Conservation (phyloP, 2,113 vertebrate genomes). For the Megaptera novaeangliae region DNA sequence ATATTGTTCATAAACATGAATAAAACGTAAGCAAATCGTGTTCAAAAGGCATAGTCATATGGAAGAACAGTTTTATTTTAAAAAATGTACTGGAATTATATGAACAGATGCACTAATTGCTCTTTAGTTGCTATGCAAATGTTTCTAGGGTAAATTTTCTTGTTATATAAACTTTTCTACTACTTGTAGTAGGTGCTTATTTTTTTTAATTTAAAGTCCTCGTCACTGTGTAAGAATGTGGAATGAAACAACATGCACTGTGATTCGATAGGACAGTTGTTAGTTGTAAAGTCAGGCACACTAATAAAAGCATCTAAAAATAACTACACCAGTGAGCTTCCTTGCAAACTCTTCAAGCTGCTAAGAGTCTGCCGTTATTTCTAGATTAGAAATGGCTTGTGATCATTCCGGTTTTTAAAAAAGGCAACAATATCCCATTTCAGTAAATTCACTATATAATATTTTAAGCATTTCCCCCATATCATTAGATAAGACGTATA, state of each 20-base stretch:
- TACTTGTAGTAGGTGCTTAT: not conserved
- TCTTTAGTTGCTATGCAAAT: not conserved
- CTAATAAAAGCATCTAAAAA: constrained; percentile 42
- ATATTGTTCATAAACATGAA: not conserved
- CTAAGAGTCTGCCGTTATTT: not conserved
- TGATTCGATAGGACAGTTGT: constrained; percentile 25
- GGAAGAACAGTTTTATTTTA: not conserved
- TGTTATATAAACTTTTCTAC: not conserved
- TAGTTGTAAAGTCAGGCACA: constrained; percentile 44
- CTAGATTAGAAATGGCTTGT: not conserved
- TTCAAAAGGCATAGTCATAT: constrained; percentile 22
- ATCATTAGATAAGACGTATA: not conserved
- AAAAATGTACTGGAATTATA: not conserved
- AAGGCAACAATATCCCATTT: not conserved
- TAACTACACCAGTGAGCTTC: not conserved
- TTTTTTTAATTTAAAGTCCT: not conserved
- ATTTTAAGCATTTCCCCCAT: not conserved
- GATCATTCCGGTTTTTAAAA: not conserved
- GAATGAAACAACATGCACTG: constrained; percentile 9
- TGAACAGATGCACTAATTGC: not conserved
- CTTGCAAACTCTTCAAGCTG: not conserved
- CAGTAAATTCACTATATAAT: not conserved
- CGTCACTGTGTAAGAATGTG: not conserved
- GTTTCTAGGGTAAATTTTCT: constrained; percentile 7
- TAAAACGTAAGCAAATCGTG: constrained; percentile 24